phyloP scores from a whole-genome alignment of 2,888 invertebrate genomes.

The Meteorus cinctellus region DNA sequence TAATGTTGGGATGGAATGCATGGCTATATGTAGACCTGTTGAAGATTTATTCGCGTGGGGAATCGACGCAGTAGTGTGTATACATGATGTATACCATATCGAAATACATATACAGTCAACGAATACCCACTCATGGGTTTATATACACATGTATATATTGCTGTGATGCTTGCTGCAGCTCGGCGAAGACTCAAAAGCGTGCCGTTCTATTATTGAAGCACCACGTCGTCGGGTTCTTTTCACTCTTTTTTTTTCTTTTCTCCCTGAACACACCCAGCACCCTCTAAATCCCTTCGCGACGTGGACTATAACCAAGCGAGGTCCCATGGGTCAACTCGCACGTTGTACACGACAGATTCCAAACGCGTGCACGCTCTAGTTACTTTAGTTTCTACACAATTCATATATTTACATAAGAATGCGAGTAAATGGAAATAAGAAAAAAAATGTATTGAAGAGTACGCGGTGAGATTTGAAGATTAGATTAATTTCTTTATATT shows the following conservation, averaged over 20 bases:
- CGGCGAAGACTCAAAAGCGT: slow-evolving; percentile 64
- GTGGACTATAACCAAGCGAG: not conserved
- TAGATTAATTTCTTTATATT: not conserved
- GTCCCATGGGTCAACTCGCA: slow-evolving; percentile 31
- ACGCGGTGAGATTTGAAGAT: too few relatives aligned
- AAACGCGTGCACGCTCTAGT: not conserved
- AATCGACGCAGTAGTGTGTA: slow-evolving; percentile 55
- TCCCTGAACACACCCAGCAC: not conserved
- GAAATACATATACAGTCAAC: not conserved
- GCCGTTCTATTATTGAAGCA: slow-evolving; percentile 70
- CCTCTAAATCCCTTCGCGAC: slow-evolving; percentile 35
- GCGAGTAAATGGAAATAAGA: slow-evolving; percentile 23
- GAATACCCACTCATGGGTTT: slow-evolving; percentile 6
- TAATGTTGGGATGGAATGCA: slow-evolving; percentile 29
- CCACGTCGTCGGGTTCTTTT: slow-evolving; percentile 54
- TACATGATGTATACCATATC: not conserved
- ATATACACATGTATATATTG: slow-evolving; percentile 21
- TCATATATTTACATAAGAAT: slow-evolving; percentile 19
- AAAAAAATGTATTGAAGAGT: too few relatives aligned
- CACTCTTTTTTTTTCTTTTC: slow-evolving; percentile 41
- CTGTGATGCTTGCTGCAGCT: slow-evolving; percentile 38
- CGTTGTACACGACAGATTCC: slow-evolving; percentile 24
- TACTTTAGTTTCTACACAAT: not conserved
- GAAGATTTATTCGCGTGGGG: slow-evolving; percentile 65
- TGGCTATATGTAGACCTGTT: slow-evolving; percentile 59